phyloP scores from a whole-genome alignment of 35 echinoderm and acorn worm genomes.

The Ophiothrix spiculata region DNA sequence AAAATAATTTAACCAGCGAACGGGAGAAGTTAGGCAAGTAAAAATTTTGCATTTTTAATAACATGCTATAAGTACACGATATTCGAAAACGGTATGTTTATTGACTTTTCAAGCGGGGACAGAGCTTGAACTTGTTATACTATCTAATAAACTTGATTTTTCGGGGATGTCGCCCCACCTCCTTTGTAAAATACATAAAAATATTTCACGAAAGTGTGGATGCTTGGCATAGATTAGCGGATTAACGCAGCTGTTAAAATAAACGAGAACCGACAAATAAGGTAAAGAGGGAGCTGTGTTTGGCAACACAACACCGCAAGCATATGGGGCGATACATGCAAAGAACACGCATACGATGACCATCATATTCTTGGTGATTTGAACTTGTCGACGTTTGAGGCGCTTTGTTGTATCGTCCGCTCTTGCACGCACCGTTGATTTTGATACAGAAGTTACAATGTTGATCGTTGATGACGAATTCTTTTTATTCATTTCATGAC shows the following conservation, averaged over 20 bases:
- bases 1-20: no score
- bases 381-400: neutral
- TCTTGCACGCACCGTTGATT: neutral
- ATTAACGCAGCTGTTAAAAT: neutral
- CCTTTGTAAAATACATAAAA: neutral
- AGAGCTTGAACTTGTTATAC: no score
- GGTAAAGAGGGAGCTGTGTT: neutral
- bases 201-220: neutral
- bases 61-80: no score
- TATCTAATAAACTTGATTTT: neutral
- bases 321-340: neutral
- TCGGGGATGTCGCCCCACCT: neutral
- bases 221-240: neutral
- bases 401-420: neutral
- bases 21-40: no score
- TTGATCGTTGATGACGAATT: neutral
- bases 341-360: neutral
- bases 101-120: no score
- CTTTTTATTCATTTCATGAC: neutral
- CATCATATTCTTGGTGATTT: slow-evolving; percentile 5
- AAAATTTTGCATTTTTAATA: no score
- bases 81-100: no score
- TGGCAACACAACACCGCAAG: neutral
- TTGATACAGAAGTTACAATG: neutral
- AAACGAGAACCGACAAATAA: neutral